A percentile compares a stretch with the other conserved stretches of the same genome.
phyloP scores from a whole-genome alignment of 2,797 vertebrate genomes.

The Manis pentadactyla region DNA sequence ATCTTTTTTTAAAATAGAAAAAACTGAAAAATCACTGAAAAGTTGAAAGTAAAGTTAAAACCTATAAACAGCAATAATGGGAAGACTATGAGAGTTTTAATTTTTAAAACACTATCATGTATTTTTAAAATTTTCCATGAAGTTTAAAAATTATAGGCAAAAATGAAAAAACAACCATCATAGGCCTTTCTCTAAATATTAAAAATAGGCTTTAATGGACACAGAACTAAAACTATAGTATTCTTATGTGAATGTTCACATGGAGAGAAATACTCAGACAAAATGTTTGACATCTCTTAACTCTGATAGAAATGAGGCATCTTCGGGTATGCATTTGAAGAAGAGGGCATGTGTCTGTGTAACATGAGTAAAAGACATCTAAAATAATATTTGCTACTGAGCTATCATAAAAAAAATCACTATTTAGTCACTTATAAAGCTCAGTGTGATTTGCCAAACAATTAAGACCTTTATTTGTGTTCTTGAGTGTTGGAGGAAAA shows the following conservation, averaged over 20 bases:
- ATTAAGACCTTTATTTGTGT: constrained; percentile 19
- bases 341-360: neutral
- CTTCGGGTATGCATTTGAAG: neutral
- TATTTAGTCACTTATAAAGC: neutral
- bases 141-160: neutral
- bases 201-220: neutral
- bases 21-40: neutral
- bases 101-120: neutral
- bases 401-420: neutral
- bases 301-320: neutral
- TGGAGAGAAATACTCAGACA: neutral
- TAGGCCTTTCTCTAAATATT: neutral
- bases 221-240: neutral
- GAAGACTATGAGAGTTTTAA: neutral
- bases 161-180: neutral
- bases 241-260: neutral
- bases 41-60: neutral
- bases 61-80: neutral
- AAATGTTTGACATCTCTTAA: neutral
- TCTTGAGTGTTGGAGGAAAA: neutral
- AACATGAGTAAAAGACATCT: neutral
- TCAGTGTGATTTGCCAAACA: neutral
- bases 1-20: neutral
- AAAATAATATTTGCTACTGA: constrained; percentile 4
- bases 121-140: neutral